Percentiles rank a stretch among this genome's conserved stretches.
These are phyloP conservation scores for Myotis findleyi DNA, from an alignment of 2,797 vertebrate genomes.

Conservation along the genomic window DNA sequence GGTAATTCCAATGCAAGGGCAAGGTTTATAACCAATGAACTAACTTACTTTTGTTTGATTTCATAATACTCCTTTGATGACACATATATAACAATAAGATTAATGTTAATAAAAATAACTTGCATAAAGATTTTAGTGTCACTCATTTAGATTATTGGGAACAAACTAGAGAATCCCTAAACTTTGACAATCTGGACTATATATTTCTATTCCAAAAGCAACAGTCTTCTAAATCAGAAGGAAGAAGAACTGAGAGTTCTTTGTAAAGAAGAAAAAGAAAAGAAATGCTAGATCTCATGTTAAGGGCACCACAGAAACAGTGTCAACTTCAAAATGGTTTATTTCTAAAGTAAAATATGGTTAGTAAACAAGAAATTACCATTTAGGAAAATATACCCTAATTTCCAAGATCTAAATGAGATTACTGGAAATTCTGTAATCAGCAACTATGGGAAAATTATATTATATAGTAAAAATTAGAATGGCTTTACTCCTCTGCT, in stretches of 20 bases:
- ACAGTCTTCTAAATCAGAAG: conserved; percentile 31
- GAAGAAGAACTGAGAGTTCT: background rate
- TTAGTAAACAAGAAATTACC: conserved; percentile 44
- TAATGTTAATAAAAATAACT: conserved; percentile 46
- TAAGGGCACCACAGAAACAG: background rate
- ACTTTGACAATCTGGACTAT: background rate
- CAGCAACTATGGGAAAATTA: background rate
- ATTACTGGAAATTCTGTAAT: conserved; percentile 39
- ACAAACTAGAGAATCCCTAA: background rate
- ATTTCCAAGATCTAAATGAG: conserved; percentile 41
- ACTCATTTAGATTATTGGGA: background rate
- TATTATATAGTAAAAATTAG: conserved; percentile 31
- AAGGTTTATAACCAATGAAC: background rate
- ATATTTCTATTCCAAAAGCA: conserved; percentile 17
- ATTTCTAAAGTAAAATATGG: conserved; percentile 59
- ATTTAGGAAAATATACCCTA: conserved; percentile 48
- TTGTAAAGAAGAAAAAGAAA: conserved; percentile 1
- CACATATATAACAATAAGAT: background rate
- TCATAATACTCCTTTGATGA: background rate
- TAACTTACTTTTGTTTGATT: conserved; percentile 59
- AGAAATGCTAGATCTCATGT: conserved; percentile 25
- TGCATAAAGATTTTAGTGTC: conserved; percentile 6
- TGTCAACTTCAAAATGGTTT: conserved; percentile 42
- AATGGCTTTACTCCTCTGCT: conserved; percentile 49
- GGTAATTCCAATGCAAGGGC: background rate